phyloP scores from a whole-genome alignment of 2,797 vertebrate genomes.

The Mergus octosetaceus region DNA sequence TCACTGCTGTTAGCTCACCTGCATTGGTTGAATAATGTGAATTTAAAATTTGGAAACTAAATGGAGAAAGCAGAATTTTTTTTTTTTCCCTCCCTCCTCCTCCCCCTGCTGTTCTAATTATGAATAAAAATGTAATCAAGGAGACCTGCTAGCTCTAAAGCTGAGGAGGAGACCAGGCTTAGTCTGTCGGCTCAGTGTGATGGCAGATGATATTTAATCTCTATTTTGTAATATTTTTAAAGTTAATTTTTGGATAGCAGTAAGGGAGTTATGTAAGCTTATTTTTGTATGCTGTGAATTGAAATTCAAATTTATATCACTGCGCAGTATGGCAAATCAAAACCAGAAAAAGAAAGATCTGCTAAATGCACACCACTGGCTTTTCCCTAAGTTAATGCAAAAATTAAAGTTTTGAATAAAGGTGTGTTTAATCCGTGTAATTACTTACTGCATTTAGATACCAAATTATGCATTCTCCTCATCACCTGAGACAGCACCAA shows the following conservation, averaged over 20 bases:
- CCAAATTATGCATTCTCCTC: neutral
- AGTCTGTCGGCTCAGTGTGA: neutral
- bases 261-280: neutral
- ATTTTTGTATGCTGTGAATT: neutral
- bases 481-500: neutral
- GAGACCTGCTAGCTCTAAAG: neutral
- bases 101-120: neutral
- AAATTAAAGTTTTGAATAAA: neutral
- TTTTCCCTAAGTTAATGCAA: neutral
- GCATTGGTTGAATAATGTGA: neutral
- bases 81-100: too few relatives aligned
- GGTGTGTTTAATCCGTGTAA: neutral
- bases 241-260: neutral
- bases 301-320: neutral
- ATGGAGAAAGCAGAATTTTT: neutral
- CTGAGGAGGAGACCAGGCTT: neutral
- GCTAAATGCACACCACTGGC: neutral
- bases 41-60: neutral
- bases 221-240: neutral
- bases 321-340: neutral
- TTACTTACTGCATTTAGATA: neutral
- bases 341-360: neutral
- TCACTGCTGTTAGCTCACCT: neutral
- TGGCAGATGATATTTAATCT: neutral
- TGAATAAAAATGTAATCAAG: slow-evolving; percentile 4